phyloP scores from a whole-genome alignment of 2,888 invertebrate species.

The Dryococelus australis region DNA sequence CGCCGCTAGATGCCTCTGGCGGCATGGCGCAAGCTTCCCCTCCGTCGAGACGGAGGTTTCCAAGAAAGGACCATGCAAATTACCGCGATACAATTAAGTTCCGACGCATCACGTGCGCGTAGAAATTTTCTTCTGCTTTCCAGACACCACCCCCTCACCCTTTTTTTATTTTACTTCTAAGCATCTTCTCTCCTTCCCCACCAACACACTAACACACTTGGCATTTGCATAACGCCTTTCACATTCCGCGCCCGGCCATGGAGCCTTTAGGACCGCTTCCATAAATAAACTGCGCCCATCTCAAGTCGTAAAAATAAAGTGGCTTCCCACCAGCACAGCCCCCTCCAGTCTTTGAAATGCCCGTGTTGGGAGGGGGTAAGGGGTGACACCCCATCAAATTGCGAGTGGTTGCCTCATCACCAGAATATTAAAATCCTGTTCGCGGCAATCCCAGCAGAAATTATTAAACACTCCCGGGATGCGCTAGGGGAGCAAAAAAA shows the following conservation, averaged over 20 bases:
- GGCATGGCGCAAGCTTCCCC: neutral
- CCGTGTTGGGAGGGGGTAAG: neutral
- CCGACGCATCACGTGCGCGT: conserved; percentile 7
- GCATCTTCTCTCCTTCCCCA: neutral
- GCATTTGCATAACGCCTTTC: conserved; percentile 1
- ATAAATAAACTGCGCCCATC: conserved; percentile 16
- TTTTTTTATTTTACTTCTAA: neutral
- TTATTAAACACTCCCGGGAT: neutral
- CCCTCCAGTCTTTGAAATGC: neutral
- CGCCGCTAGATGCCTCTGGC: conserved; percentile 22
- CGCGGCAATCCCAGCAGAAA: neutral
- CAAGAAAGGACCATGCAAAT: neutral
- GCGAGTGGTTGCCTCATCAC: neutral
- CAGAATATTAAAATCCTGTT: neutral
- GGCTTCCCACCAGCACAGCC: neutral
- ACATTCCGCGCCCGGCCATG: neutral
- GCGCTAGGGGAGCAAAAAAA: too few relatives aligned
- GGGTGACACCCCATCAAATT: neutral
- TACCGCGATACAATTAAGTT: conserved; percentile 3
- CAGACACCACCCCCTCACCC: neutral
- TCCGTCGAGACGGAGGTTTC: neutral
- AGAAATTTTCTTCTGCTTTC: neutral
- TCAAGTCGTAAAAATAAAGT: conserved; percentile 11
- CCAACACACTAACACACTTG: neutral
- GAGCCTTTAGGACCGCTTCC: neutral